Base-by-base conservation (phyloP, 2,797 vertebrate species). In the Anas acuta region DNA sequence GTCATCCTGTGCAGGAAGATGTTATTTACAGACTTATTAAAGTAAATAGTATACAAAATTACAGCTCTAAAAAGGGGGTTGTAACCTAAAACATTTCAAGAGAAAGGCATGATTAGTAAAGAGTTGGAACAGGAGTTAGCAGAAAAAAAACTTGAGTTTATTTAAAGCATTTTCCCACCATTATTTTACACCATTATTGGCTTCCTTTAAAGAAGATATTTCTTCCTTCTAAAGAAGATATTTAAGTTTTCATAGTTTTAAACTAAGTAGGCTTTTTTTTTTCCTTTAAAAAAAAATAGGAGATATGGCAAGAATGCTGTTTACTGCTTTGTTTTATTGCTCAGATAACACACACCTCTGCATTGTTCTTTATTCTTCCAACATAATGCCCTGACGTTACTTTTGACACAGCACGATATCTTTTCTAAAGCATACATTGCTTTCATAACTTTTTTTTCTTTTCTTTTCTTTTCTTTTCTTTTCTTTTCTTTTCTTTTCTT, bases 11-110 rank as follows among this genome's bases (percentile, higher is more conserved):
- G 53, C 33, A 64, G 22, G 56, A 82, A 78, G 28, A 51, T 80
- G 25, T 62, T 74, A 80, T 64, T 89, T 96, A 53, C 49, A 64
- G 41, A 89, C 89, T 78, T 83, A 84, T 92, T 94, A 85, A 65
- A 9, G 2, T 60, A 89, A 84, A 74, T 26, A 61, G 0, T 26
- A 49, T 76, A 73, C 20, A 16, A 49, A 91, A 76, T 23, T 25
- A 62, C 6, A 19, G 22, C 74, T 90, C 47, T 90, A 51, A 73
- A 81, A 70, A 92, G 11, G 7, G 8, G 8, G 58, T 88, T 84
- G 21, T 64, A 37, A 80, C 49, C 32, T 81, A 65, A 39, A 32
- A 19, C 8, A 28, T 84, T 79, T 93, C 23, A 72, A 87, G 65
- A 35, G 56, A 71, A 84, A 81, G 9, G 4, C 7, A 25, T 22